Evolutionary conservation across 2,797 vertebrate genomes (phyloP).

Genomic region (Arvicola amphibius): DNA sequence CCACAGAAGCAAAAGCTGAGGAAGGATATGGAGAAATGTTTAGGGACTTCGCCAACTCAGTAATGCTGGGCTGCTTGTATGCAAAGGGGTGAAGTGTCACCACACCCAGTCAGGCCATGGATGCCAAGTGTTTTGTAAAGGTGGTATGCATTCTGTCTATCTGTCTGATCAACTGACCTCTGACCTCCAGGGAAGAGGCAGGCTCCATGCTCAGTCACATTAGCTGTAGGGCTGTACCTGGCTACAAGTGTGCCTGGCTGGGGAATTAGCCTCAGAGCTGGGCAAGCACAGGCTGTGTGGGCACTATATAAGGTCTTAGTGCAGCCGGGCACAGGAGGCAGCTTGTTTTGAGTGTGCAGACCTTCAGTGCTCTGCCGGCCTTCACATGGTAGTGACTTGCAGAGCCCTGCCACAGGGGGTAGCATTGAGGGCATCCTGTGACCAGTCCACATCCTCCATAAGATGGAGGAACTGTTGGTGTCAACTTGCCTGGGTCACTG

Average conservation of each 20-base stretch:
- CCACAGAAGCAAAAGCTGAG: neutral
- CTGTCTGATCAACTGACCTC: neutral
- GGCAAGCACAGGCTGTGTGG: accelerated
- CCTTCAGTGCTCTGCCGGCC: neutral
- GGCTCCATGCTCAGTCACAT: neutral
- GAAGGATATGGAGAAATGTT: neutral
- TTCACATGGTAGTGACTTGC: neutral
- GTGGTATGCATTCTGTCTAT: neutral
- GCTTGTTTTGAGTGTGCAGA: neutral
- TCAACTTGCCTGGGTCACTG: neutral
- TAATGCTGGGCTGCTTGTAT: no score
- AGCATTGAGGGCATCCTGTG: neutral
- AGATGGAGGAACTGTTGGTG: neutral
- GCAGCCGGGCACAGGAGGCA: no score
- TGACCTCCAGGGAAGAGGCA: neutral
- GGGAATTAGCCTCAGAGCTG: neutral
- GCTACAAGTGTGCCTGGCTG: neutral
- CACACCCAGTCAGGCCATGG: accelerated
- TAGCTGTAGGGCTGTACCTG: no score
- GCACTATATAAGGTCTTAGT: accelerated
- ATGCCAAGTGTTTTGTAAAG: neutral
- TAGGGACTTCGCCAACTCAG: no score
- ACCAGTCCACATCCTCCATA: neutral
- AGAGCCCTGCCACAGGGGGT: no score
- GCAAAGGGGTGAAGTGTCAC: accelerated